Percentiles rank a stretch among this genome's conserved stretches.
Evolutionary conservation across 2,888 invertebrate species (phyloP).

Genomic region (Sericinus montela): DNA sequence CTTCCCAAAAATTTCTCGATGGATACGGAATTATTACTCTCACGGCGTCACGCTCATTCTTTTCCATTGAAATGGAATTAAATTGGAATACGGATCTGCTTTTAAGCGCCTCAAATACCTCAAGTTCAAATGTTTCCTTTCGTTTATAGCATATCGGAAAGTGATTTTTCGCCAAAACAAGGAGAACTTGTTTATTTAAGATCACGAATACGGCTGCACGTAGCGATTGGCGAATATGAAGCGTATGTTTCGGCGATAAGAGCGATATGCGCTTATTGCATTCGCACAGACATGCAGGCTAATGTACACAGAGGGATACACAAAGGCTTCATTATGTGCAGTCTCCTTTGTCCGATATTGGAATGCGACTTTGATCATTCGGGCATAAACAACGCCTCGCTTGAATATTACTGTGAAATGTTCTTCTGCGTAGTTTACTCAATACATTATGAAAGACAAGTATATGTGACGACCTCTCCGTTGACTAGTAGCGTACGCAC

Average conservation of each 20-base stretch:
- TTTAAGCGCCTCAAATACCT: background rate
- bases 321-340: slow-evolving; percentile 18
- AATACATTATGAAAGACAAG: too few relatives aligned
- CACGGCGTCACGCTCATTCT: too few relatives aligned
- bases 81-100: background rate
- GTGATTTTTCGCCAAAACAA: background rate
- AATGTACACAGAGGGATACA: slow-evolving; percentile 11
- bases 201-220: background rate
- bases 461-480: too few relatives aligned
- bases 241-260: background rate
- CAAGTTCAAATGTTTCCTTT: background rate
- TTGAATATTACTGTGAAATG: background rate
- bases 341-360: slow-evolving; percentile 12
- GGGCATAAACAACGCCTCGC: slow-evolving; percentile 6
- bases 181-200: slow-evolving; percentile 9
- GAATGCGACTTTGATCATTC: slow-evolving; percentile 13
- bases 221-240: background rate
- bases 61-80: too few relatives aligned
- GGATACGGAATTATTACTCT: too few relatives aligned
- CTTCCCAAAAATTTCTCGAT: too few relatives aligned
- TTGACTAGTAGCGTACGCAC: too few relatives aligned
- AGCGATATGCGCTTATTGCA: background rate
- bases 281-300: slow-evolving; percentile 1
- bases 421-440: background rate
- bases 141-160: slow-evolving; percentile 10